Base-by-base conservation (phyloP, 2,888 invertebrate genomes). In the Noctua fimbriata region DNA sequence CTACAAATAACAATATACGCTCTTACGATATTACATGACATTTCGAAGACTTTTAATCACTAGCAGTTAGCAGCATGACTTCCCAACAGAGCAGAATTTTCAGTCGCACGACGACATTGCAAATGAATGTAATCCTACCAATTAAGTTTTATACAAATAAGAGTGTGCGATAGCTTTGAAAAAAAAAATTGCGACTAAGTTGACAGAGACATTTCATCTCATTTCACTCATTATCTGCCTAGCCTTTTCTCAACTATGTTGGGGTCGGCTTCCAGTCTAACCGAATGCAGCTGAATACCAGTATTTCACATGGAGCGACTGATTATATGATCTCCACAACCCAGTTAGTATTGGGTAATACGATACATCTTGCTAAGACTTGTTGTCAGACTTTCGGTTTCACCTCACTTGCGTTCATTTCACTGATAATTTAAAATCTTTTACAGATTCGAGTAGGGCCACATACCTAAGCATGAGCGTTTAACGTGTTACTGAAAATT, bases 1-100 rank as follows among this genome's bases (percentile, higher is more conserved):
- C 83, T 76, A 75, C 10, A 79, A 79, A 79, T 83, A 83, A 79
- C 71, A 83, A 75, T 69, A 69, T 72, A 79, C 65, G 79, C 72
- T 83, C n/a, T 44, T 73, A 73, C 52, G 73, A 83, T 83, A 83
- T 63, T 76, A 47, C 12, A 28, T 55, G 65, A 72, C 6, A 52
- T 44, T 58, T 69, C 69, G 9, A 75, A 79, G 21, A 65, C 1
- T 66, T 32, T 24, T 80, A n/a, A 5, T 44, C n/a, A 41, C 63
- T 49, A 7, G 2, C 52, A 52, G 18, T 10, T 67, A 16, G 14
- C 24, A 60, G 24, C 16, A 12, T 6, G 28, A 41, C 36, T 63
- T 49, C 32, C 10, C 2, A 36, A 28, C 7, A 44, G 5, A 6
- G 1, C 6, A 6, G 3, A 18, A 18, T n/a, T 18, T 49, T 49